These are phyloP conservation scores for Geopemphigus sp. DNA, from an alignment of 1,140 invertebrate species.

Conservation along the genomic window DNA sequence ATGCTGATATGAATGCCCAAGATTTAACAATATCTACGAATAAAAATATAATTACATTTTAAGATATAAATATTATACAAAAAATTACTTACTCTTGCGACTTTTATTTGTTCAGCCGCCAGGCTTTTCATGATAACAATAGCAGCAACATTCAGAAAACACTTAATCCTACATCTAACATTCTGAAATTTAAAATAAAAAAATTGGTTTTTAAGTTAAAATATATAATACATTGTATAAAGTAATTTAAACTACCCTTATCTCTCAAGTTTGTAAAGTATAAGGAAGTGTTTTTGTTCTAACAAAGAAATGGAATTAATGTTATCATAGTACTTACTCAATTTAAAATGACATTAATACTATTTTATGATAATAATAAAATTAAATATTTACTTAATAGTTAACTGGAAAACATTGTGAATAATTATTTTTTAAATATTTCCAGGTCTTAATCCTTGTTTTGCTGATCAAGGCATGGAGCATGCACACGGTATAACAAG, in stretches of 20 bases:
- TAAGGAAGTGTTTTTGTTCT: background rate
- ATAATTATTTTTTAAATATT: constrained; percentile 8
- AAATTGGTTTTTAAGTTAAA: background rate
- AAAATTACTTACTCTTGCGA: constrained; percentile 9
- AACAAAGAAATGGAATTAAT: background rate
- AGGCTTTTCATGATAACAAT: constrained; percentile 1
- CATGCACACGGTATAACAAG: constrained; percentile 23
- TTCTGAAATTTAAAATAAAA: background rate
- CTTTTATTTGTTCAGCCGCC: background rate
- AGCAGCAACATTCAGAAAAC: constrained; percentile 16
- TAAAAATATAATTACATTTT: background rate
- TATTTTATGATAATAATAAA: background rate
- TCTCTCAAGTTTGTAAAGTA: background rate
- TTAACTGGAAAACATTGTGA: background rate
- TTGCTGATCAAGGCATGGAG: constrained; percentile 19
- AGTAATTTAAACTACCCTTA: background rate
- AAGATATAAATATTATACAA: background rate
- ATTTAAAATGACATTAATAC: background rate
- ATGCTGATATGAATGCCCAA: constrained; percentile 10
- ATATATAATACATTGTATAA: background rate
- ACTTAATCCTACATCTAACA: background rate
- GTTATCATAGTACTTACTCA: background rate
- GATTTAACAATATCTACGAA: constrained; percentile 15
- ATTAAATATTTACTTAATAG: background rate
- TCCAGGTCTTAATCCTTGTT: constrained; percentile 9